Evolutionary conservation across 2,113 vertebrate genomes (phyloP).

Genomic region (Bostrychus sinensis): DNA sequence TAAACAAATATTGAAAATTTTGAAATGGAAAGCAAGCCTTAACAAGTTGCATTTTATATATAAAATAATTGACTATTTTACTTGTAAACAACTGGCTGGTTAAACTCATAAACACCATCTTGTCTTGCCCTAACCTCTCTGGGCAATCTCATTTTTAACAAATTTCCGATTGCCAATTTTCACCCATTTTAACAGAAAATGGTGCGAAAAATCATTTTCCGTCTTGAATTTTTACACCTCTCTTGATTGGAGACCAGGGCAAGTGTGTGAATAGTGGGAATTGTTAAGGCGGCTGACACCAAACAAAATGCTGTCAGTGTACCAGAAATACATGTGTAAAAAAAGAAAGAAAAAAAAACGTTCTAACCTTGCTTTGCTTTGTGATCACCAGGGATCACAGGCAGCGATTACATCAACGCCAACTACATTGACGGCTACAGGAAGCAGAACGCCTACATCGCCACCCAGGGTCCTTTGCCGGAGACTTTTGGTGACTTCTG

Average conservation of each 20-base stretch:
- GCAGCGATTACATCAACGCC: slow-evolving; percentile 97
- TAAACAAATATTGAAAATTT: too few species aligned
- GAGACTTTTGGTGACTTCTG: slow-evolving; percentile 99
- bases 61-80: too few species aligned
- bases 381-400: slow-evolving; percentile 85
- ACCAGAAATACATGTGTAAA: background rate
- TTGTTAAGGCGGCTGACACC: slow-evolving; percentile 19
- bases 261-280: slow-evolving; percentile 31
- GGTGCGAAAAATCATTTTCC: slow-evolving; percentile 33
- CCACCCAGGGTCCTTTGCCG: slow-evolving; percentile 93
- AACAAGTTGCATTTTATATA: too few species aligned
- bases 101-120: slow-evolving; percentile 1
- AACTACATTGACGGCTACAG: slow-evolving; percentile 99
- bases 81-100: background rate
- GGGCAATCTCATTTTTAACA: slow-evolving; percentile 9
- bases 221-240: slow-evolving; percentile 27
- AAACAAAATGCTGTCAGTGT: slow-evolving; percentile 21
- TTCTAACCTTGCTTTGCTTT: background rate
- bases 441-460: slow-evolving; percentile 98
- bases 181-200: slow-evolving; percentile 22
- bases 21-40: too few species aligned
- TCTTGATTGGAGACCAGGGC: slow-evolving; percentile 27
- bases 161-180: slow-evolving; percentile 24
- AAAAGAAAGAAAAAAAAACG: background rate
- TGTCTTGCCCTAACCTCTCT: background rate